Percentiles rank a stretch among this genome's conserved stretches.
These are phyloP conservation scores for Clarias batrachus DNA, from an alignment of 2,113 vertebrate genomes.

Conservation along the genomic window DNA sequence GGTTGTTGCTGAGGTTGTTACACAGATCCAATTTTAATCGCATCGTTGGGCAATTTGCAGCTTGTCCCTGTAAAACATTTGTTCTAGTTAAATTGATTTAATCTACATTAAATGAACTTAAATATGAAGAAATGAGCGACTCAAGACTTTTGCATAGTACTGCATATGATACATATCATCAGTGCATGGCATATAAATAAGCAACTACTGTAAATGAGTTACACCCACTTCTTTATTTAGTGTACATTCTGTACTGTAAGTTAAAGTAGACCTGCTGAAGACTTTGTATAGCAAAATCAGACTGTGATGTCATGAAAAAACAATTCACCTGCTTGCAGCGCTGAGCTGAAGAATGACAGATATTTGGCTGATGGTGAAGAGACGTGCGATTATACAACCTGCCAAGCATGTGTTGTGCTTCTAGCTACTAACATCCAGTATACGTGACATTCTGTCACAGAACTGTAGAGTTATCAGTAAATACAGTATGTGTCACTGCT, in stretches of 20 bases:
- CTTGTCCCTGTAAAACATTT: too few species aligned
- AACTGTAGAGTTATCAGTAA: conserved; percentile 7
- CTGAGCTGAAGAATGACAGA: conserved; percentile 19
- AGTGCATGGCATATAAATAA: background rate
- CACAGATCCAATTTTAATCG: too few species aligned
- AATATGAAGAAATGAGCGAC: too few species aligned
- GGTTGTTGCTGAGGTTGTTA: too few species aligned
- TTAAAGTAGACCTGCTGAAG: background rate
- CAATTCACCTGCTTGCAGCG: background rate
- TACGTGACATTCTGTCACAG: background rate
- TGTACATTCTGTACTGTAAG: background rate
- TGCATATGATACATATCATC: too few species aligned
- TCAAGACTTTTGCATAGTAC: too few species aligned
- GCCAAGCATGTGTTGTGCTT: background rate
- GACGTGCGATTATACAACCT: background rate
- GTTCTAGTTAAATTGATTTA: too few species aligned
- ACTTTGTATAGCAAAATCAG: background rate
- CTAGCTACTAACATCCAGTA: background rate
- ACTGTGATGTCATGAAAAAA: background rate
- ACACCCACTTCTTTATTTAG: too few species aligned
- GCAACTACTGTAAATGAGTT: background rate
- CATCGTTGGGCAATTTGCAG: too few species aligned
- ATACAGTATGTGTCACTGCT: background rate
- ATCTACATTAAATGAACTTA: too few species aligned
- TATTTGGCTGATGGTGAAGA: background rate